Conservation (phyloP, 2,888 invertebrate species). For the Clostera curtula region DNA sequence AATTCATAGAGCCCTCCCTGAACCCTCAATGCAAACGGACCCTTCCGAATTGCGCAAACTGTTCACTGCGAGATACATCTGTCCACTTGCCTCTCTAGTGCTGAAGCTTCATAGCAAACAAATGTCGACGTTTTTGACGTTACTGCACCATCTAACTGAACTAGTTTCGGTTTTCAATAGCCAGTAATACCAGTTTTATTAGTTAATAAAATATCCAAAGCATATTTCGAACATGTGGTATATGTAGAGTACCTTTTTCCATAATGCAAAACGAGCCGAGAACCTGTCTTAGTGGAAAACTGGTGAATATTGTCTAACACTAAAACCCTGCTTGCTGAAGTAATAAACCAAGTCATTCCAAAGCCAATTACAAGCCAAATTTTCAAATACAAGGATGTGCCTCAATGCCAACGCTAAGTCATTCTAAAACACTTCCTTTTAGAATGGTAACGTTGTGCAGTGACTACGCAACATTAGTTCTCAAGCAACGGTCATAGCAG, state of each 20-base stretch:
- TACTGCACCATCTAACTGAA: too few relatives aligned
- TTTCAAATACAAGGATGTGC: conserved; percentile 26
- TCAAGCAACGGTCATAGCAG: conserved; percentile 29
- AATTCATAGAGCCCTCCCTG: conserved; percentile 62
- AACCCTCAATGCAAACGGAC: conserved; percentile 41
- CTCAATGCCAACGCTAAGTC: conserved; percentile 27
- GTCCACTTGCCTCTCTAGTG: conserved; percentile 53
- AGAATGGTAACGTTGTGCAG: conserved; percentile 21
- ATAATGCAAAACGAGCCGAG: too few relatives aligned
- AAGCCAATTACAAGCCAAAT: conserved; percentile 13
- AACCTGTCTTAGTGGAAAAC: too few relatives aligned
- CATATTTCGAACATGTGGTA: too few relatives aligned
- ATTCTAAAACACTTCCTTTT: conserved; percentile 29
- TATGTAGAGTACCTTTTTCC: too few relatives aligned
- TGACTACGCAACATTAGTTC: conserved; percentile 24
- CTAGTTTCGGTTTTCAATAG: too few relatives aligned
- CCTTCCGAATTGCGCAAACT: conserved; percentile 68
- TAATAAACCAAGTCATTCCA: conserved; percentile 4
- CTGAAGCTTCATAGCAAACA: conserved; percentile 7
- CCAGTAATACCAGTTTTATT: too few relatives aligned
- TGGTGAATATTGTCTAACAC: too few relatives aligned
- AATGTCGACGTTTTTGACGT: conserved; percentile 24
- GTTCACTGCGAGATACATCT: conserved; percentile 58
- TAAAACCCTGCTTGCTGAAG: too few relatives aligned
- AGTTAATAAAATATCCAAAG: too few relatives aligned